Percentiles rank a stretch among this genome's conserved stretches.
Conservation (phyloP, 2,888 invertebrate species). For the Rhopalosiphum nymphaeae region DNA sequence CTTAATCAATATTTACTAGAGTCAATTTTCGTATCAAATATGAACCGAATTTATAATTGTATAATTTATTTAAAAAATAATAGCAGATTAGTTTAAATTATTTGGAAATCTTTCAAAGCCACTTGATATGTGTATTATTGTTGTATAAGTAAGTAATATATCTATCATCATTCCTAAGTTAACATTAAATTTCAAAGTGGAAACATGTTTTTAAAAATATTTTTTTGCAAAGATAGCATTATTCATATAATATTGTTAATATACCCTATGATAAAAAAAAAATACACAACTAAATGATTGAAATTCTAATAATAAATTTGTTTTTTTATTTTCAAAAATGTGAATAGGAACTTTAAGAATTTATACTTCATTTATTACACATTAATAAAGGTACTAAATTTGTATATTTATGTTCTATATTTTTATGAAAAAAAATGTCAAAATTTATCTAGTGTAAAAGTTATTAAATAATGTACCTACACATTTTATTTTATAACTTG, state of each 20-base stretch:
- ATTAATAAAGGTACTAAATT: background rate
- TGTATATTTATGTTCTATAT: background rate
- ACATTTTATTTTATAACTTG: background rate
- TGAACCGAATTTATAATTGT: background rate
- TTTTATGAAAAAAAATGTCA: background rate
- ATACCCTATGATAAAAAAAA: background rate
- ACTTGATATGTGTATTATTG: background rate
- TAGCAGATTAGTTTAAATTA: background rate
- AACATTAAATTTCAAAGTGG: background rate
- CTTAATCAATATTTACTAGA: too few relatives aligned
- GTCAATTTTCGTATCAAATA: background rate
- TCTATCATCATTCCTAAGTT: background rate
- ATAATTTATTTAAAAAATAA: background rate
- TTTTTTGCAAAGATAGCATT: background rate
- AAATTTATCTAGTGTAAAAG: background rate
- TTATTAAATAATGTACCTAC: background rate
- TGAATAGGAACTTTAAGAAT: background rate
- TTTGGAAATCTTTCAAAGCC: background rate
- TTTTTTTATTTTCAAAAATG: background rate
- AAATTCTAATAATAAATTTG: background rate
- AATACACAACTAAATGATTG: background rate
- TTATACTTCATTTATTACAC: background rate
- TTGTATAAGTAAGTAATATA: background rate
- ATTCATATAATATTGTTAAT: background rate
- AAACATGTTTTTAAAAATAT: background rate